Percentiles rank a stretch among this genome's conserved stretches.
Evolutionary conservation across 2,888 invertebrate species (phyloP).

Genomic region (Leptinotarsa juncta): DNA sequence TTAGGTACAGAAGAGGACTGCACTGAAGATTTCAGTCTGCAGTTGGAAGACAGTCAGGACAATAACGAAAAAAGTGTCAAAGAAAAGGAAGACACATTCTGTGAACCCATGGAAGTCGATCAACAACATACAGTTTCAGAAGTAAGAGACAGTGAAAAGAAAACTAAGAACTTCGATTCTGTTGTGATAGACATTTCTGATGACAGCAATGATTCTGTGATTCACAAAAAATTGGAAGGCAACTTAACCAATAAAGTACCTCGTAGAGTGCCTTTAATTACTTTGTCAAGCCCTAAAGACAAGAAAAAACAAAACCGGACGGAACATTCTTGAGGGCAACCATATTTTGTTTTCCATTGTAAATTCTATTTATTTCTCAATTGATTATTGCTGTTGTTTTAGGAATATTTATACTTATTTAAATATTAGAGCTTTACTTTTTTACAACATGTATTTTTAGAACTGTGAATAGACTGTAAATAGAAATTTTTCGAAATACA

Average conservation of each 20-base stretch:
- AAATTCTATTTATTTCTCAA: slow-evolving; percentile 24
- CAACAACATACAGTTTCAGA: slow-evolving; percentile 27
- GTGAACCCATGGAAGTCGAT: slow-evolving; percentile 47
- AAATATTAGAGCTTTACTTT: slow-evolving; percentile 19
- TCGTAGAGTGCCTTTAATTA: slow-evolving; percentile 78
- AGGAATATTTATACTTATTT: slow-evolving; percentile 27
- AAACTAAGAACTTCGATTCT: slow-evolving; percentile 67
- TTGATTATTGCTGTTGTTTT: slow-evolving; percentile 3
- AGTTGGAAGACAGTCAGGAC: slow-evolving; percentile 50
- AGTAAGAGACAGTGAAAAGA: slow-evolving; percentile 26
- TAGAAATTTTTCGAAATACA: slow-evolving; percentile 20
- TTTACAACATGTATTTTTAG: slow-evolving; percentile 11
- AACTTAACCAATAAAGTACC: slow-evolving; percentile 42
- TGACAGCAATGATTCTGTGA: slow-evolving; percentile 23
- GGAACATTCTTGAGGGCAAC: neutral
- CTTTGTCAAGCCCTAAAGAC: slow-evolving; percentile 82
- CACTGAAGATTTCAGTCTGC: slow-evolving; percentile 55
- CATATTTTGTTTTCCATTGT: slow-evolving; percentile 14
- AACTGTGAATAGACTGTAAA: slow-evolving; percentile 32
- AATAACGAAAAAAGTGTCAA: slow-evolving; percentile 34
- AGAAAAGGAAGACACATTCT: slow-evolving; percentile 47
- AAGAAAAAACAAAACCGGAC: slow-evolving; percentile 52
- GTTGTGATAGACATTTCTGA: slow-evolving; percentile 24
- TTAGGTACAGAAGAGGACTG: slow-evolving; percentile 42
- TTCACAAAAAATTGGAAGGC: slow-evolving; percentile 22